Percentiles rank a stretch among this genome's conserved stretches.
Evolutionary conservation across 2,888 invertebrate genomes (phyloP).

Genomic region (Dynastes maya): DNA sequence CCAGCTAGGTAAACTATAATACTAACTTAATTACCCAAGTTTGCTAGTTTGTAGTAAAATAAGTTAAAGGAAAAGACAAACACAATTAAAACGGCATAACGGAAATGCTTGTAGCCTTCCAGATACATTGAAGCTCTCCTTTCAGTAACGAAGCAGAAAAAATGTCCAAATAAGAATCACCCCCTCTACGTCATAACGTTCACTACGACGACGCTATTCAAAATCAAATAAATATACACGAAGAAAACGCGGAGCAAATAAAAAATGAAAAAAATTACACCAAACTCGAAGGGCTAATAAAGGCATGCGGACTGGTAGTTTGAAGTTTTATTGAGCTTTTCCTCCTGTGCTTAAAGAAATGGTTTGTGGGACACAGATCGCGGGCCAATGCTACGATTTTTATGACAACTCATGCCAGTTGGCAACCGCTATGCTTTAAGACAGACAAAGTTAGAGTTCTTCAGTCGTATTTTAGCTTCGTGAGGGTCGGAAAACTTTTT

Average conservation of each 20-base stretch:
- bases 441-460: too few relatives aligned
- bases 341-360: background rate
- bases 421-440: background rate
- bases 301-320: constrained; percentile 17
- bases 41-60: too few relatives aligned
- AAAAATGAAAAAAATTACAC: constrained; percentile 26
- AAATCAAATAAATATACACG: constrained; percentile 11
- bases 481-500: background rate
- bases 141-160: too few relatives aligned
- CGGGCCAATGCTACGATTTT: background rate
- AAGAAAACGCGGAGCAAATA: background rate
- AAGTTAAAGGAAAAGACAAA: too few relatives aligned
- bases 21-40: too few relatives aligned
- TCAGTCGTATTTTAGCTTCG: too few relatives aligned
- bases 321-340: constrained; percentile 31
- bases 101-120: too few relatives aligned
- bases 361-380: background rate
- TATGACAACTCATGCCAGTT: background rate
- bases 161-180: too few relatives aligned
- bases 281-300: constrained; percentile 16
- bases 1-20: too few relatives aligned
- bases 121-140: too few relatives aligned
- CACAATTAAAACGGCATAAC: too few relatives aligned
- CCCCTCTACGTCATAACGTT: background rate
- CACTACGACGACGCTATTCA: background rate